A percentile compares a stretch with the other conserved stretches of the same genome.
Evolutionary conservation across 2,888 invertebrate species (phyloP).

Genomic region (Nephrocerus scutellatus): DNA sequence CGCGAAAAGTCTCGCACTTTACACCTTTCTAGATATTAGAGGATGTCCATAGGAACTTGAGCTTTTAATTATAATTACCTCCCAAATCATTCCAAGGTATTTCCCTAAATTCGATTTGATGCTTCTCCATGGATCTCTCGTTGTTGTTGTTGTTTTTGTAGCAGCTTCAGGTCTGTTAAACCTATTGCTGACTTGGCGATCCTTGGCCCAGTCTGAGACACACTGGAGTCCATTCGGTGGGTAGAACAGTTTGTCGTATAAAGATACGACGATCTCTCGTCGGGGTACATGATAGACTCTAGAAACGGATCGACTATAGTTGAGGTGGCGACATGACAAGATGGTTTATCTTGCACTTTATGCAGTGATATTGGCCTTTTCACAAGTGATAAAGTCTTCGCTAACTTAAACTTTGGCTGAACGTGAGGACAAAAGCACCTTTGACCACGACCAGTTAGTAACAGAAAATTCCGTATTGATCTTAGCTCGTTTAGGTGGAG

Average conservation of each 20-base stretch:
- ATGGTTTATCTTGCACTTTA: constrained; percentile 27
- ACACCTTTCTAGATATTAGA: too few species aligned
- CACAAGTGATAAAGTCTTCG: constrained; percentile 31
- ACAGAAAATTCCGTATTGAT: constrained; percentile 25
- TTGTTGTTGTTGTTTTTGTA: too few species aligned
- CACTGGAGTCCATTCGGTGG: too few species aligned
- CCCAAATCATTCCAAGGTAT: too few species aligned
- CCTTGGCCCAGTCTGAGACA: too few species aligned
- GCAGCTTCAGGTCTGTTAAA: too few species aligned
- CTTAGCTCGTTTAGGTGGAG: constrained; percentile 42
- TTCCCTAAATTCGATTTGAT: constrained; percentile 66
- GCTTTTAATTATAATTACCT: too few species aligned
- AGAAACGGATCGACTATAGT: constrained; percentile 62
- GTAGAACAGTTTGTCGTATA: too few species aligned
- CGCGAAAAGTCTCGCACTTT: too few species aligned
- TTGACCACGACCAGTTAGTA: constrained; percentile 20
- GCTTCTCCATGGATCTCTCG: constrained; percentile 60
- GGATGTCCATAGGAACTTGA: too few species aligned
- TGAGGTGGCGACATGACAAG: constrained; percentile 51
- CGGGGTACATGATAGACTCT: constrained; percentile 59
- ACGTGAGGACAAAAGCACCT: constrained; percentile 33
- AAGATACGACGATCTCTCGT: too few species aligned
- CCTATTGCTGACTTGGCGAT: too few species aligned
- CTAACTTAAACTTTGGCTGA: constrained; percentile 32
- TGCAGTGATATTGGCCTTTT: constrained; percentile 37